phyloP scores from a whole-genome alignment of 92 coral and sea anemone species.

The Heteractis magnifica region DNA sequence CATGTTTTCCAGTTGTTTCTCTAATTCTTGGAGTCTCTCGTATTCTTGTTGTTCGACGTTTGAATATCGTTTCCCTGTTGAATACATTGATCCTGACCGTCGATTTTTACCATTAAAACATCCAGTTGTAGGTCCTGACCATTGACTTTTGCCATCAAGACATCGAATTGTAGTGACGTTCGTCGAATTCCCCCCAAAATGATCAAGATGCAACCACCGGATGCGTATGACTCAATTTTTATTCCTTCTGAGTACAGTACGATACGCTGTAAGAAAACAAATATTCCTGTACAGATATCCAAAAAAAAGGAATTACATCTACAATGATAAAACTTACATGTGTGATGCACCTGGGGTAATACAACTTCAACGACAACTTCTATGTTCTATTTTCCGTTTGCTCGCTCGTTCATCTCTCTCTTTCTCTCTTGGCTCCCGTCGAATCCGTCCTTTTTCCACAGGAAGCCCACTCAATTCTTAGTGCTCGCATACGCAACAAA shows the following conservation, averaged over 20 bases:
- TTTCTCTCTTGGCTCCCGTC: background rate
- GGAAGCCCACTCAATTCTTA: background rate
- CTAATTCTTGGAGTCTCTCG: background rate
- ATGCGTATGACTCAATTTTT: background rate
- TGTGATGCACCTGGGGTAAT: background rate
- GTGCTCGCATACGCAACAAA: too few relatives aligned
- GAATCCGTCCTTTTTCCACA: background rate
- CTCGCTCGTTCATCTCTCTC: background rate
- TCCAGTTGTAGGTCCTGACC: background rate
- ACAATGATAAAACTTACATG: background rate
- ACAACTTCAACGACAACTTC: background rate
- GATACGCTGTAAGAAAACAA: background rate
- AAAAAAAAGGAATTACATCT: too few relatives aligned
- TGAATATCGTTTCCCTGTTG: background rate
- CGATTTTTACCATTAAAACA: too few relatives aligned
- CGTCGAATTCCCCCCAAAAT: background rate
- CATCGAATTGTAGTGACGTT: background rate
- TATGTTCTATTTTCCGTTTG: background rate
- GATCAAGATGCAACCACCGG: background rate
- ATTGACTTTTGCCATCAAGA: background rate
- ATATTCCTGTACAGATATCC: too few relatives aligned
- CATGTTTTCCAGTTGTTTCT: conserved; percentile 2
- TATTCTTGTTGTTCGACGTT: background rate
- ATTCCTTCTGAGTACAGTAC: background rate
- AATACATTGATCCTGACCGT: background rate